These are phyloP conservation scores for Pristionchus exspectatus DNA, from an alignment of 2,888 invertebrate species.

Conservation along the genomic window DNA sequence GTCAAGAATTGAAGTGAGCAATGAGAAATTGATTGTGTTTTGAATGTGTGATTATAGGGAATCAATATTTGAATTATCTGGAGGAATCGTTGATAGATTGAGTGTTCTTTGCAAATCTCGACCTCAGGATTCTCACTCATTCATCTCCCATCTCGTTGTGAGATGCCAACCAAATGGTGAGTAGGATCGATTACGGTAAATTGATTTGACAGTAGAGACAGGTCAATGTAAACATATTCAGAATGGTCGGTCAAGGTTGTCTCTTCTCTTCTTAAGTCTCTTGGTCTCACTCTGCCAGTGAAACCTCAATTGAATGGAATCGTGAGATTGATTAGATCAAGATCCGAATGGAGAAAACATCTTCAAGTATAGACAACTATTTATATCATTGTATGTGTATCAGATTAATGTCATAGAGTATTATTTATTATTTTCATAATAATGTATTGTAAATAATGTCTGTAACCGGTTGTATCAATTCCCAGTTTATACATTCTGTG, in stretches of 20 bases:
- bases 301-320: slow-evolving; percentile 31
- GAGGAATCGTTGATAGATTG: background rate
- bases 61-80: background rate
- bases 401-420: slow-evolving; percentile 17
- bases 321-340: slow-evolving; percentile 26
- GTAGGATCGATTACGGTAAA: background rate
- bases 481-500: slow-evolving; percentile 40
- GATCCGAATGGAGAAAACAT: background rate
- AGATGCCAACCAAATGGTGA: slow-evolving; percentile 48
- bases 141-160: slow-evolving; percentile 23
- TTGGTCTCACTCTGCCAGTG: slow-evolving; percentile 2
- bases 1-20: slow-evolving; percentile 34
- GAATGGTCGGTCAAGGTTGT: background rate
- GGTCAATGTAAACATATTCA: background rate
- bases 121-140: slow-evolving; percentile 35
- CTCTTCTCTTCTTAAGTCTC: slow-evolving; percentile 40
- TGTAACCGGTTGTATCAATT: slow-evolving; percentile 10
- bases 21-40: background rate
- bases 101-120: background rate
- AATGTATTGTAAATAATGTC: slow-evolving; percentile 19
- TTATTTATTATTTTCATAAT: slow-evolving; percentile 23
- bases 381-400: slow-evolving; percentile 7
- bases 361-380: slow-evolving; percentile 4
- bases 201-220: background rate
- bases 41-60: background rate